A percentile compares a stretch with the other conserved stretches of the same genome.
Conservation (phyloP, 2,113 vertebrate genomes). For the Axis porcinus region DNA sequence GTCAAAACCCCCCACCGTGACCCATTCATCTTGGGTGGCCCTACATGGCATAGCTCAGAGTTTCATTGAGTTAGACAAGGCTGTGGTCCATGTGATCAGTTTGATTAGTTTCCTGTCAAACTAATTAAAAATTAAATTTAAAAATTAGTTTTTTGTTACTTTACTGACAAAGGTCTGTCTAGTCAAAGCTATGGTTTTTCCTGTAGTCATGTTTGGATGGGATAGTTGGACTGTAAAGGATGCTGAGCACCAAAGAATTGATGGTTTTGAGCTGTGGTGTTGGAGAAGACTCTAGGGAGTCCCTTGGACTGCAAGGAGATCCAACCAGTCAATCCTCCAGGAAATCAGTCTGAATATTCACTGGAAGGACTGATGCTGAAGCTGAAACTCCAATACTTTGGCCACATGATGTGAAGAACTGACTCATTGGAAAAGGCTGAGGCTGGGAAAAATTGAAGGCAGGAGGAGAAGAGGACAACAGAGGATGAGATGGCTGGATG, state of each 20-base stretch:
- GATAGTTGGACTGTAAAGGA: not conserved
- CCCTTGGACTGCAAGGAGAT: not conserved
- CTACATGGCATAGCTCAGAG: not conserved
- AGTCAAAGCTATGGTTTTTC: not conserved
- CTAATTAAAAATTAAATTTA: not conserved
- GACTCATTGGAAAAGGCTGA: not conserved
- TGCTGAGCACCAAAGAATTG: not conserved
- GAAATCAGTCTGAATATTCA: not conserved
- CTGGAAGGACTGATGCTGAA: not conserved
- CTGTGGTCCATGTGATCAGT: not conserved
- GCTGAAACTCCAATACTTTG: not conserved
- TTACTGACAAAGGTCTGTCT: not conserved
- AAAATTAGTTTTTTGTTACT: not conserved
- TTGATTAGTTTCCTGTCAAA: not conserved
- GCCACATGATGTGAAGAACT: not conserved
- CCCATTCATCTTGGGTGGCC: not conserved
- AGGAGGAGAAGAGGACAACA: not conserved
- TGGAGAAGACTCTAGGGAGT: not conserved
- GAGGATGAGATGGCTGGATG: not conserved
- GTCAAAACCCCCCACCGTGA: not conserved
- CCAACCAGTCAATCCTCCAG: not conserved
- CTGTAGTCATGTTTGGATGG: rapidly evolving
- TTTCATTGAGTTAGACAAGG: not conserved
- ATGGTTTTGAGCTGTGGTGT: not conserved
- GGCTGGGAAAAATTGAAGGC: not conserved